phyloP scores from a whole-genome alignment of 2,888 invertebrate genomes.

The Drosophila mimica region DNA sequence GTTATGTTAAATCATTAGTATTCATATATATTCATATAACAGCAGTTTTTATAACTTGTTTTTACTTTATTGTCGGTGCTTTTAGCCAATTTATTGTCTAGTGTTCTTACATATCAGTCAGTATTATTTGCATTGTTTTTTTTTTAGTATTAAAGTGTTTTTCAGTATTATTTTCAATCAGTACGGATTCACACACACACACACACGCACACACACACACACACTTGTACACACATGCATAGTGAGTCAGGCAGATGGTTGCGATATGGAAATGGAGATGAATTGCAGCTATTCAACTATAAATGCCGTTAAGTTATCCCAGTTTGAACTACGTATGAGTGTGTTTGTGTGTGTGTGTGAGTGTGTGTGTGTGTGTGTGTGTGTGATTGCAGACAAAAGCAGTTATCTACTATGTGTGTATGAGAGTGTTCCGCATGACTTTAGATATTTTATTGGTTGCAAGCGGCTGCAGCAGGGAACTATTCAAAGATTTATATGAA shows the following conservation, averaged over 20 bases:
- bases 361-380: constrained; percentile 9
- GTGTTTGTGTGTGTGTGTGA: constrained; percentile 10
- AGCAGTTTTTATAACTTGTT: neutral
- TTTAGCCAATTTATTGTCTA: neutral
- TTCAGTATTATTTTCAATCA: constrained; percentile 49
- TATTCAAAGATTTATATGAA: constrained; percentile 73
- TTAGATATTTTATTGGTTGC: constrained; percentile 56
- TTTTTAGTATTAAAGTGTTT: constrained; percentile 5
- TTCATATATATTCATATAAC: neutral
- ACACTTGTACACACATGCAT: neutral
- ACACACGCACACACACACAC: neutral
- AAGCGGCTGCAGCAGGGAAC: constrained; percentile 48
- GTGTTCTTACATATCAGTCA: neutral
- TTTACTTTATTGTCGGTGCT: neutral
- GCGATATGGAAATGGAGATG: constrained; percentile 54
- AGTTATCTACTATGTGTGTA: constrained; percentile 15
- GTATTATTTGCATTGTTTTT: neutral
- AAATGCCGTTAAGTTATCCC: constrained; percentile 52
- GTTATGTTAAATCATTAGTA: neutral
- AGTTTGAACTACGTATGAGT: constrained; percentile 8
- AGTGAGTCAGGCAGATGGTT: constrained; percentile 35
- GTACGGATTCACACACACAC: neutral
- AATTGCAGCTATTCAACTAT: constrained; percentile 55
- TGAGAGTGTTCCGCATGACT: constrained; percentile 41
- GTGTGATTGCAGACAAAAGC: constrained; percentile 43